phyloP scores from a whole-genome alignment of 2,888 invertebrate species.

The Drosophila maculinotata region DNA sequence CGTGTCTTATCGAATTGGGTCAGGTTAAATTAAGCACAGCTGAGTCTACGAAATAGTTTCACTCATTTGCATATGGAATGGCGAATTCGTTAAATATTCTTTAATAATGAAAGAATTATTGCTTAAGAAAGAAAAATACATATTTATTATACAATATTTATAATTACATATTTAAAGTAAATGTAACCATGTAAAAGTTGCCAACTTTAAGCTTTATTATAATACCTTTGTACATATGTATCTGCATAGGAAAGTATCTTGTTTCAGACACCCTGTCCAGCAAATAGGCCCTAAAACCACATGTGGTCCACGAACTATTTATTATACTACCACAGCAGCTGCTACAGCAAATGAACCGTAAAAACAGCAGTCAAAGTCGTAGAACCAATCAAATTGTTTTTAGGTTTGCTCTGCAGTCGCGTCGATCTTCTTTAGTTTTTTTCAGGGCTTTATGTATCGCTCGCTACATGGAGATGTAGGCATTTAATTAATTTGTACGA shows the following conservation, averaged over 20 bases:
- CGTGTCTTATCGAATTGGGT: slow-evolving; percentile 65
- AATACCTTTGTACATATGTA: background rate
- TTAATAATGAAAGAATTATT: background rate
- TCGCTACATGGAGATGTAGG: slow-evolving; percentile 59
- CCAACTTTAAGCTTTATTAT: slow-evolving; percentile 1
- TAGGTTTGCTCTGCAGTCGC: slow-evolving; percentile 35
- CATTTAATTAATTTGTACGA: slow-evolving; percentile 77
- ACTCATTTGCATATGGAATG: background rate
- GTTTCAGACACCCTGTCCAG: slow-evolving; percentile 31
- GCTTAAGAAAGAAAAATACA: too few relatives aligned
- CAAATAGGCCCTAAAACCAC: slow-evolving; percentile 38
- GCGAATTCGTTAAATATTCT: background rate
- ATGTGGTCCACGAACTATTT: slow-evolving; percentile 72
- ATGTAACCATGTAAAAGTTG: background rate
- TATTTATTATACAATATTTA: too few relatives aligned
- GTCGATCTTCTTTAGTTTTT: slow-evolving; percentile 61
- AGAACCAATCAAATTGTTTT: slow-evolving; percentile 60
- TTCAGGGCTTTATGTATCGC: slow-evolving; percentile 23
- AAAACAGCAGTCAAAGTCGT: slow-evolving; percentile 56
- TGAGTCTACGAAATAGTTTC: background rate
- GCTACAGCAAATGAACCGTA: slow-evolving; percentile 61
- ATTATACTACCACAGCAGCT: slow-evolving; percentile 44
- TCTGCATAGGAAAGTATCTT: slow-evolving; percentile 31
- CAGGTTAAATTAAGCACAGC: background rate
- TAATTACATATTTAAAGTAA: too few relatives aligned